phyloP scores from a whole-genome alignment of 2,113 vertebrate genomes.

The Nansenia antarctica region DNA sequence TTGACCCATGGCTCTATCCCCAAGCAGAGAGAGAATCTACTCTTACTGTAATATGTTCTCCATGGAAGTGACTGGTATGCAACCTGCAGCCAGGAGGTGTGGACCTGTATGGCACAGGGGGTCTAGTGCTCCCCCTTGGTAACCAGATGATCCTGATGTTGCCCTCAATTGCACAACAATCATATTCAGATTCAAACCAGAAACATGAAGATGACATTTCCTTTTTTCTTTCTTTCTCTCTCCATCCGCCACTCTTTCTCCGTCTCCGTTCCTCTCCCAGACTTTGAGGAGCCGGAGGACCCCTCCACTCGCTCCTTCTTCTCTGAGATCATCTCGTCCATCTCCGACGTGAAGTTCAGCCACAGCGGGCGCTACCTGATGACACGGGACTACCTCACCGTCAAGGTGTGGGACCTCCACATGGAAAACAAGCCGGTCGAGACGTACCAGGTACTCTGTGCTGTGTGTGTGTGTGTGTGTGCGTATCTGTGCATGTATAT shows the following conservation, averaged over 20 bases:
- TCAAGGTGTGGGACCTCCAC: constrained; percentile 97
- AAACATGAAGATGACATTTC: too few relatives aligned
- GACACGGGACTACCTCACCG: constrained; percentile 95
- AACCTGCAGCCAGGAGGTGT: too few relatives aligned
- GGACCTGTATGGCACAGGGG: too few relatives aligned
- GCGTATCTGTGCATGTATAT: not conserved
- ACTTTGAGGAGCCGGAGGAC: constrained; percentile 96
- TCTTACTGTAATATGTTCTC: too few relatives aligned
- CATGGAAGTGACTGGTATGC: too few relatives aligned
- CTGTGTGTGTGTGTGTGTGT: not conserved
- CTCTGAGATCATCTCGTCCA: constrained; percentile 97
- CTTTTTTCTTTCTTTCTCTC: not conserved
- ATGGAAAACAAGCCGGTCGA: constrained; percentile 96
- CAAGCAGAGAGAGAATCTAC: constrained; percentile 53
- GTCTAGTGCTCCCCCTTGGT: too few relatives aligned
- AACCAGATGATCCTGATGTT: too few relatives aligned
- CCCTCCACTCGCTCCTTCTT: constrained; percentile 94
- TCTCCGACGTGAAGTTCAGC: constrained; percentile 97
- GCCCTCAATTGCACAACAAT: too few relatives aligned
- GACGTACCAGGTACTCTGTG: constrained; percentile 88
- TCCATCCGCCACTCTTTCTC: constrained; percentile 4
- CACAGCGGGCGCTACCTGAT: constrained; percentile 95
- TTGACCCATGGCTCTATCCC: constrained; percentile 61
- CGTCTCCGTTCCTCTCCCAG: constrained; percentile 57
- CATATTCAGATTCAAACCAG: too few relatives aligned